Evolutionary conservation across 1,140 invertebrate genomes (phyloP).

Genomic region (Aphelenchoides besseyi): DNA sequence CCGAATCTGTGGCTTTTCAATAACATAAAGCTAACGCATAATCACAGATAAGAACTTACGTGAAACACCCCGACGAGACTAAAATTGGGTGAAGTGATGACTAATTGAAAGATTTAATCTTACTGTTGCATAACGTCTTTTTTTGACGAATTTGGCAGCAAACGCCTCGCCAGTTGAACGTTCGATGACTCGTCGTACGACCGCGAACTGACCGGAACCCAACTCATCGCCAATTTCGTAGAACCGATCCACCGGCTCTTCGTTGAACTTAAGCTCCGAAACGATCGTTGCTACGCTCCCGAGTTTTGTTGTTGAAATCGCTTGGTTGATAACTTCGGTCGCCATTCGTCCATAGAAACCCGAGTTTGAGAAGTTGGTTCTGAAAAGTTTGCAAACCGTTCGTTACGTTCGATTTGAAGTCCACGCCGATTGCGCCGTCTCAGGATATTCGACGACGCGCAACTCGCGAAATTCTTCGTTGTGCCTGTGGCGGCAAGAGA

Average conservation of each 20-base stretch:
- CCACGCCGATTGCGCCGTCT: too few species aligned
- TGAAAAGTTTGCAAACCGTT: too few species aligned
- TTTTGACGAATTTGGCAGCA: conserved; percentile 90
- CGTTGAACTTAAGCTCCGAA: conserved; percentile 36
- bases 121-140: conserved; percentile 73
- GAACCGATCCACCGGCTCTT: conserved; percentile 41
- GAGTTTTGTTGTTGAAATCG: background rate
- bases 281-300: background rate
- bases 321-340: background rate
- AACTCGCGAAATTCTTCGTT: too few species aligned
- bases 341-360: conserved; percentile 7
- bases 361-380: background rate
- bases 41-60: too few species aligned
- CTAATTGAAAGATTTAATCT: background rate
- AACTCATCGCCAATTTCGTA: conserved; percentile 48
- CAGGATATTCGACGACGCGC: too few species aligned
- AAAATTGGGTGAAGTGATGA: background rate
- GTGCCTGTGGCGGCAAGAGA: too few species aligned
- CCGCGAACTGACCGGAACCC: conserved; percentile 80
- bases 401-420: too few species aligned
- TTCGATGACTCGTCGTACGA: conserved; percentile 82
- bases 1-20: too few species aligned
- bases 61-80: conserved; percentile 64
- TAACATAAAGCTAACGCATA: too few species aligned
- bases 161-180: conserved; percentile 77